Conservation (phyloP, 2,113 vertebrate genomes). For the Chlorodrepanis virens region DNA sequence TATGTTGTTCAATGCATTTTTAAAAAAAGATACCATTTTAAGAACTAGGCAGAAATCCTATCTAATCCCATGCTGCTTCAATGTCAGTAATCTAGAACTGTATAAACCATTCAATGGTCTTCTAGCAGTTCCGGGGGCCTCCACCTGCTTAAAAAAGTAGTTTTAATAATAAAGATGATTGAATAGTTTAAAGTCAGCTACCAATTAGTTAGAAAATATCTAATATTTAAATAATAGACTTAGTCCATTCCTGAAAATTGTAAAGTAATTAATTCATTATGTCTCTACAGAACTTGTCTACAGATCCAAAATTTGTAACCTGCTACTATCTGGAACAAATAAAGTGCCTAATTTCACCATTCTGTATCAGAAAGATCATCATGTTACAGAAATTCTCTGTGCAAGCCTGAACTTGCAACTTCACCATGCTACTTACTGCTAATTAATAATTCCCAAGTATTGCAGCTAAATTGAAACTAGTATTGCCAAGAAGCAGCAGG, state of each 20-base stretch:
- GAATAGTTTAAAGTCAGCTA: not conserved
- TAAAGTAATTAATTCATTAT: not conserved
- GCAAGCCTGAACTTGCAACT: not conserved
- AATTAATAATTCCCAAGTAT: not conserved
- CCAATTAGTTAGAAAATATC: not conserved
- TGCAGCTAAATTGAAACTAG: not conserved
- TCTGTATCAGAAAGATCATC: not conserved
- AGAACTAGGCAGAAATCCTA: not conserved
- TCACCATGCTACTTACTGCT: not conserved
- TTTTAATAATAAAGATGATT: not conserved
- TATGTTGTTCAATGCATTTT: accelerated
- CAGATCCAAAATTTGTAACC: not conserved
- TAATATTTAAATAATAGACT: not conserved
- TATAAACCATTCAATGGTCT: not conserved
- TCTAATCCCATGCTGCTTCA: not conserved
- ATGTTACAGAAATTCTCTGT: not conserved
- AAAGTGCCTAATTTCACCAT: not conserved
- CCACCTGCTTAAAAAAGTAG: not conserved
- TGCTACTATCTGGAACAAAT: not conserved
- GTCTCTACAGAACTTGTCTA: not conserved
- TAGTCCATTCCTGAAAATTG: not conserved
- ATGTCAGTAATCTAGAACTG: not conserved
- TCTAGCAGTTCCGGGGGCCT: not conserved
- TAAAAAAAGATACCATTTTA: not conserved
- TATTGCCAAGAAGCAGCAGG: not conserved